phyloP scores from a whole-genome alignment of 2,797 vertebrate genomes.

The Gorsachius magnificus region DNA sequence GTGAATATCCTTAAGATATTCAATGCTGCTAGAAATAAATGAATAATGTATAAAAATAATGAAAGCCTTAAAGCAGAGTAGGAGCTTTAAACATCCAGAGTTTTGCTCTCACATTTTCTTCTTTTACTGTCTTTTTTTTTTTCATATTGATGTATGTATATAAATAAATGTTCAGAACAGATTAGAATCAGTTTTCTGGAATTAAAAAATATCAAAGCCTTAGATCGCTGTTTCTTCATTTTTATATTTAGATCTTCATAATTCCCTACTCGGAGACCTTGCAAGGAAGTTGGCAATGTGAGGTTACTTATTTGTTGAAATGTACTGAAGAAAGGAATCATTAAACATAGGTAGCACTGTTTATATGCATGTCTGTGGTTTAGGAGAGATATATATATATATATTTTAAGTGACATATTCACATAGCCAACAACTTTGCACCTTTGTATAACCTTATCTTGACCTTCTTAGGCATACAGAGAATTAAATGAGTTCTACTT shows the following conservation, averaged over 20 bases:
- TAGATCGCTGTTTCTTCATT: neutral
- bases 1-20: conserved; percentile 41
- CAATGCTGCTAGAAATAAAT: conserved; percentile 41
- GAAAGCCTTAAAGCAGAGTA: conserved; percentile 5
- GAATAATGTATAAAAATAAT: conserved; percentile 48
- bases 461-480: neutral
- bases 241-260: neutral
- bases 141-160: neutral
- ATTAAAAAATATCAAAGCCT: neutral
- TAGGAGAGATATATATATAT: neutral
- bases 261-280: neutral
- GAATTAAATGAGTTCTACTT: neutral
- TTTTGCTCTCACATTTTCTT: neutral
- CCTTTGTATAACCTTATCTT: neutral
- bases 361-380: neutral
- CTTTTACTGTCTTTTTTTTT: neutral
- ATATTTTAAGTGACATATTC: too few relatives aligned
- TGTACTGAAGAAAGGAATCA: neutral
- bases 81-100: conserved; percentile 11
- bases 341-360: neutral
- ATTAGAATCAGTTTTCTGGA: neutral
- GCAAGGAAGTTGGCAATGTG: neutral
- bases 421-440: neutral
- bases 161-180: neutral
- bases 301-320: neutral